Evolutionary conservation across 2,113 vertebrate genomes (phyloP).

Genomic region (Ia io): DNA sequence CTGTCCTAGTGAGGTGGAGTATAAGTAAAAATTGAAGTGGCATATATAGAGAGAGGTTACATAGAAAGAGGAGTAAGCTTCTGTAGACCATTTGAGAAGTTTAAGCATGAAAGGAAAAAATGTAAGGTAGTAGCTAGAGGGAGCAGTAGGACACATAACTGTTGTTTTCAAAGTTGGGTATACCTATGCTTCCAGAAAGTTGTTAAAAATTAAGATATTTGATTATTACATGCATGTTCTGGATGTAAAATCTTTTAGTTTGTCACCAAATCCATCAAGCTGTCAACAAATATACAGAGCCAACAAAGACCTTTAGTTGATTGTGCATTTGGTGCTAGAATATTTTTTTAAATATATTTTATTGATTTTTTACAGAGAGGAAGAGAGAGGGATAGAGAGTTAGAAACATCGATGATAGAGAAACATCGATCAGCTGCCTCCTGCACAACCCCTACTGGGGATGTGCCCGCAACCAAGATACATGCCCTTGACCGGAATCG

Average conservation of each 20-base stretch:
- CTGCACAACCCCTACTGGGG: too few species aligned
- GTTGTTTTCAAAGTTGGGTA: background rate
- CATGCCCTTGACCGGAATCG: too few species aligned
- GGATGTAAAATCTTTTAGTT: background rate
- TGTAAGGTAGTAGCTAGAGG: background rate
- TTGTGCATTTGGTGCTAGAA: background rate
- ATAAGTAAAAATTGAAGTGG: constrained; percentile 6
- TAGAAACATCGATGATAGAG: too few species aligned
- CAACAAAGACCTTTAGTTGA: constrained; percentile 41
- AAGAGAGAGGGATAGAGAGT: too few species aligned
- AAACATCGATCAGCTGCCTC: too few species aligned
- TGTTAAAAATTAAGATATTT: constrained; percentile 39
- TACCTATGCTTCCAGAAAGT: background rate
- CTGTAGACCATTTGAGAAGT: background rate
- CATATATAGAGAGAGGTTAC: background rate
- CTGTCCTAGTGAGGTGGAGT: background rate
- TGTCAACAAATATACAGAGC: background rate
- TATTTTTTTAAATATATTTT: too few species aligned
- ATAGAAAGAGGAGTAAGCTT: background rate
- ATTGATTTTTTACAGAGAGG: too few species aligned
- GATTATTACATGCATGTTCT: background rate
- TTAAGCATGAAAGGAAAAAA: background rate
- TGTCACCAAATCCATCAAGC: background rate
- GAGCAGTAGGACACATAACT: background rate
- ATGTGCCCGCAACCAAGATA: too few species aligned